Conservation (phyloP, 2,113 vertebrate species). For the Nothobranchius kuhntae region DNA sequence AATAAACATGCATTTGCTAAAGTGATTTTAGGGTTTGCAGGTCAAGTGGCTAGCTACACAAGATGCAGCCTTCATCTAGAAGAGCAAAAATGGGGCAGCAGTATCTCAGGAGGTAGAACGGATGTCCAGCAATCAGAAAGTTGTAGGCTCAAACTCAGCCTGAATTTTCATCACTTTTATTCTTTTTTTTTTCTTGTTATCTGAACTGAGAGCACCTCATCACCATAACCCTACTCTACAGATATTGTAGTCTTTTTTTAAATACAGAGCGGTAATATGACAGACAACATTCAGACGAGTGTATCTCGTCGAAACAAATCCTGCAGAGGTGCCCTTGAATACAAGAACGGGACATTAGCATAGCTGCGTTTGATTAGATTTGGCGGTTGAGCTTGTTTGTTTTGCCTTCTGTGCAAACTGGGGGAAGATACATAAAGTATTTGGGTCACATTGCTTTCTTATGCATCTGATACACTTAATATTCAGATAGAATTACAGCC, state of each 20-base stretch:
- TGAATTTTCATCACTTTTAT: slow-evolving; percentile 57
- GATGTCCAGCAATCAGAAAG: too few species aligned
- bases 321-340: slow-evolving; percentile 57
- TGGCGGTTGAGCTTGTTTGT: slow-evolving; percentile 56
- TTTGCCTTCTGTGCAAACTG: slow-evolving; percentile 37
- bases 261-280: slow-evolving; percentile 22
- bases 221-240: slow-evolving; percentile 9
- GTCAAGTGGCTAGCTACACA: slow-evolving; percentile 59
- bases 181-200: slow-evolving; percentile 21
- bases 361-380: slow-evolving; percentile 51
- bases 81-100: slow-evolving; percentile 27
- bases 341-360: slow-evolving; percentile 25
- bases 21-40: slow-evolving; percentile 46
- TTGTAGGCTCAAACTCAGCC: background rate
- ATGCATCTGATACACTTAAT: slow-evolving; percentile 41
- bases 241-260: slow-evolving; percentile 12
- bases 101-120: too few species aligned
- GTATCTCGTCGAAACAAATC: slow-evolving; percentile 39
- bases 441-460: slow-evolving; percentile 47
- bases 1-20: slow-evolving; percentile 39
- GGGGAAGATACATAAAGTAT: slow-evolving; percentile 56
- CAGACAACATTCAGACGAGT: slow-evolving; percentile 45
- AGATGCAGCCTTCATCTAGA: slow-evolving; percentile 48
- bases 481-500: slow-evolving; percentile 38
- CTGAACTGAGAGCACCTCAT: slow-evolving; percentile 14